Evolutionary conservation across 37 sponge, comb jelly and placozoan species (phyloP).

Genomic region (Tethya wilhelma): DNA sequence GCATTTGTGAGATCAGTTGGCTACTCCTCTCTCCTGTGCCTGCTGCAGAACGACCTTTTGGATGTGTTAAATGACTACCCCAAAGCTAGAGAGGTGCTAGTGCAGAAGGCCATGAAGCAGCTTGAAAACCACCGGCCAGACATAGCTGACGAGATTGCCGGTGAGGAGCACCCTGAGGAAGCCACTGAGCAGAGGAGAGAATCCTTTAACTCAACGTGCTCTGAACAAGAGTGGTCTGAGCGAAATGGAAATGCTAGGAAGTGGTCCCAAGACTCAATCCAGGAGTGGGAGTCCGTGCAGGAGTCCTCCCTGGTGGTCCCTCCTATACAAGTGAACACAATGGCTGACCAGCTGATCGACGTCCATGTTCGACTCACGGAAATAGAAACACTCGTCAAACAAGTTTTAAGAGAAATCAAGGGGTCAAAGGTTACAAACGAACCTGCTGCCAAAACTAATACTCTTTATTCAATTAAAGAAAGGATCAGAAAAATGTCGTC

Average conservation of each 20-base stretch:
- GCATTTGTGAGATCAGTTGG: conserved; percentile 79
- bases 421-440: neutral
- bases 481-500: conserved; percentile 23
- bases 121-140: conserved; percentile 10
- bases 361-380: neutral
- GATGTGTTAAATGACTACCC: conserved; percentile 71
- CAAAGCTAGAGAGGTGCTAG: conserved; percentile 48
- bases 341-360: conserved; percentile 16
- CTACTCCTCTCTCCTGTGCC: conserved; percentile 71
- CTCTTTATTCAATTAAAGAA: neutral
- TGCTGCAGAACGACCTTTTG: conserved; percentile 61
- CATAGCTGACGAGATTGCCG: no score
- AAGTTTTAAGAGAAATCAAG: neutral
- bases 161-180: neutral
- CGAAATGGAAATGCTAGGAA: no score
- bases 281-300: no score
- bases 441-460: neutral
- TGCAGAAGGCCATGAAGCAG: conserved; percentile 32
- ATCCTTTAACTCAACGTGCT: neutral
- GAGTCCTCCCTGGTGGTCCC: no score
- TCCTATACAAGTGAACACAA: neutral
- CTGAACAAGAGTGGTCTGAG: neutral
- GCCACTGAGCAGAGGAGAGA: neutral
- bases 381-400: neutral
- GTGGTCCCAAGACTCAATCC: no score